Conservation (phyloP, 2,888 invertebrate genomes). For the Nineta flava region DNA sequence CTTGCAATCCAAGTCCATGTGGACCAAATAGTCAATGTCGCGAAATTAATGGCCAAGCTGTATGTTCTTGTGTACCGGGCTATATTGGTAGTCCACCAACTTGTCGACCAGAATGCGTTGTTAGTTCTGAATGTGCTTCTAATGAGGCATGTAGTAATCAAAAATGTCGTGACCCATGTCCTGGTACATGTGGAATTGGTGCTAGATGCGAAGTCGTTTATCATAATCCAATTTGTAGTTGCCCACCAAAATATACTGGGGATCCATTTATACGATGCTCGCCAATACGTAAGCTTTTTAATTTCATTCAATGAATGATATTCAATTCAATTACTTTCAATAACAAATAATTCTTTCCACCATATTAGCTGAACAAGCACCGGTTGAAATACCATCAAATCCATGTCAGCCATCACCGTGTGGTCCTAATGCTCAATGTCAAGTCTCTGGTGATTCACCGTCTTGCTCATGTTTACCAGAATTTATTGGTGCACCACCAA, state of each 20-base stretch:
- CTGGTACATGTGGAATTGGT: constrained; percentile 49
- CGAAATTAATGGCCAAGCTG: constrained; percentile 31
- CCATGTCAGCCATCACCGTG: constrained; percentile 69
- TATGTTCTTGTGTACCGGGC: constrained; percentile 51
- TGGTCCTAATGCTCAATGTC: constrained; percentile 62
- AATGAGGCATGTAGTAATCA: constrained; percentile 49
- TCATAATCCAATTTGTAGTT: constrained; percentile 55
- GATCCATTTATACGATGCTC: constrained; percentile 53
- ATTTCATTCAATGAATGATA: background rate
- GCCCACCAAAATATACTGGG: constrained; percentile 47
- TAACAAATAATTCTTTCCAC: background rate
- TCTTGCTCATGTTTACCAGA: constrained; percentile 58
- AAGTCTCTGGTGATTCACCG: constrained; percentile 45
- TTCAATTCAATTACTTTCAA: constrained; percentile 9
- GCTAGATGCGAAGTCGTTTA: constrained; percentile 51
- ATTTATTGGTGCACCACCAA: constrained; percentile 53
- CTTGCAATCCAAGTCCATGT: constrained; percentile 50
- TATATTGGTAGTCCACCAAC: constrained; percentile 50
- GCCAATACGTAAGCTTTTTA: constrained; percentile 29
- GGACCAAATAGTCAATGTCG: constrained; percentile 36
- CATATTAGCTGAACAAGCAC: constrained; percentile 28
- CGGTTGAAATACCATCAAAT: constrained; percentile 31
- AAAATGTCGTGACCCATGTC: constrained; percentile 51
- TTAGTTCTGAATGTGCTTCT: constrained; percentile 50
- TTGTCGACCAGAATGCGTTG: constrained; percentile 54